These are phyloP conservation scores for Channa maculata DNA, from an alignment of 2,113 vertebrate species.

Conservation along the genomic window DNA sequence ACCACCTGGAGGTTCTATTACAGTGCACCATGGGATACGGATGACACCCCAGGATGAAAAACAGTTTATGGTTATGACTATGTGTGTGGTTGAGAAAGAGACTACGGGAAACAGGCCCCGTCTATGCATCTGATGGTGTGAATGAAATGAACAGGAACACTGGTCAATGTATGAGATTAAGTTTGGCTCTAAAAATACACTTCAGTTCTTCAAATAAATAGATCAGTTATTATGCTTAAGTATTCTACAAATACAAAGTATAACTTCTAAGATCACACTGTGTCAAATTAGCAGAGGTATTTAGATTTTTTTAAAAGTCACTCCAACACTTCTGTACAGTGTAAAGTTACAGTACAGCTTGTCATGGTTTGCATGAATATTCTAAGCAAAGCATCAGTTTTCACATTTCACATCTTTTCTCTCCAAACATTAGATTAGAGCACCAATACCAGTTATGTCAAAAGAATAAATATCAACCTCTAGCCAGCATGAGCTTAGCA, in stretches of 20 bases:
- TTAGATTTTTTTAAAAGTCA: neutral
- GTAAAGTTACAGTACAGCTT: constrained; percentile 14
- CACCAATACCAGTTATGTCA: neutral
- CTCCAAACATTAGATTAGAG: neutral
- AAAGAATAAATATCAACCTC: neutral
- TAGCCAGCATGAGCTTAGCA: neutral
- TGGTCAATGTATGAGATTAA: constrained; percentile 31
- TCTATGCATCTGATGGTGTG: constrained; percentile 9
- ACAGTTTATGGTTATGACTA: constrained; percentile 39
- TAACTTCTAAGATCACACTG: neutral
- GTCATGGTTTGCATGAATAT: too few relatives aligned
- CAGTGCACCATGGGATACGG: constrained; percentile 64
- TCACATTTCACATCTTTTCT: neutral
- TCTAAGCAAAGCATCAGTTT: too few relatives aligned
- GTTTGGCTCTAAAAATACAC: constrained; percentile 42
- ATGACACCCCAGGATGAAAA: constrained; percentile 41
- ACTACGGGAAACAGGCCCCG: constrained; percentile 5
- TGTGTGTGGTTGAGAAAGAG: constrained; percentile 19
- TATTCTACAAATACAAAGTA: too few relatives aligned
- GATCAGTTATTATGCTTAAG: constrained; percentile 2
- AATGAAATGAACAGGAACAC: constrained; percentile 5
- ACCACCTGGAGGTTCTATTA: constrained; percentile 77
- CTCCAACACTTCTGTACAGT: neutral
- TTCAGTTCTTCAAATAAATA: constrained; percentile 43
- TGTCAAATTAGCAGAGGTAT: constrained; percentile 21